Evolutionary conservation across 2,797 vertebrate genomes (phyloP).

Genomic region (Cyclopterus lumpus): DNA sequence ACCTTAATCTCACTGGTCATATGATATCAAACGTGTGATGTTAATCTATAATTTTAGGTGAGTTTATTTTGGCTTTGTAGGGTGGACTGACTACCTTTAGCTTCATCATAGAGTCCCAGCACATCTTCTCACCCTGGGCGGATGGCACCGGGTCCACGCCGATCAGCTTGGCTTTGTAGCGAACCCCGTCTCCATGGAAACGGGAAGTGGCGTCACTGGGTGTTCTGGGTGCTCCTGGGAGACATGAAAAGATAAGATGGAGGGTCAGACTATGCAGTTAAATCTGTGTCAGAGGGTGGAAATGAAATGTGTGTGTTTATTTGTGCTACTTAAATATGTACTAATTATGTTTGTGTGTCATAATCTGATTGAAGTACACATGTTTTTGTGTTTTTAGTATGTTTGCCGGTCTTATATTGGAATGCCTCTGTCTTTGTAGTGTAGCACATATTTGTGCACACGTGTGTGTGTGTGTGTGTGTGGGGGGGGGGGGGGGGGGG

Average conservation of each 20-base stretch:
- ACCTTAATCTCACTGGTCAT: not conserved
- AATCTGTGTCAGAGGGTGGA: not conserved
- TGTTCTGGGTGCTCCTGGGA: constrained; percentile 48
- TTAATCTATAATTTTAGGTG: constrained; percentile 13
- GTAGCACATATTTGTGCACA: constrained; percentile 24
- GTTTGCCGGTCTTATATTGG: not conserved
- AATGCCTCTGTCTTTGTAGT: not conserved
- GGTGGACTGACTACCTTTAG: constrained; percentile 77
- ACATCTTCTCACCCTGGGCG: constrained; percentile 83
- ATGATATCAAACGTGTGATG: not conserved
- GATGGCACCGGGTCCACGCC: constrained; percentile 78
- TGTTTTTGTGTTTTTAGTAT: constrained; percentile 32
- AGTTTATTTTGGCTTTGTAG: constrained; percentile 1
- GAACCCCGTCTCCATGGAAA: constrained; percentile 82
- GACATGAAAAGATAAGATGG: not conserved
- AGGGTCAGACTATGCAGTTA: constrained; percentile 6
- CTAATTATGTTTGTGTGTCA: constrained; percentile 7
- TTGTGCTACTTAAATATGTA: not conserved
- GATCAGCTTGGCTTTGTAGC: constrained; percentile 86
- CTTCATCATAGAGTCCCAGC: constrained; percentile 86
- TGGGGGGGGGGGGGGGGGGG: no score
- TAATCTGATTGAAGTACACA: not conserved
- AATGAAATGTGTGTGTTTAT: constrained; percentile 16
- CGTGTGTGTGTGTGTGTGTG: constrained; percentile 6
- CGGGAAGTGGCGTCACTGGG: constrained; percentile 42